Percentiles rank a stretch among this genome's conserved stretches.
These are phyloP conservation scores for Diorhabda carinulata DNA, from an alignment of 1,140 invertebrate species.

Conservation along the genomic window DNA sequence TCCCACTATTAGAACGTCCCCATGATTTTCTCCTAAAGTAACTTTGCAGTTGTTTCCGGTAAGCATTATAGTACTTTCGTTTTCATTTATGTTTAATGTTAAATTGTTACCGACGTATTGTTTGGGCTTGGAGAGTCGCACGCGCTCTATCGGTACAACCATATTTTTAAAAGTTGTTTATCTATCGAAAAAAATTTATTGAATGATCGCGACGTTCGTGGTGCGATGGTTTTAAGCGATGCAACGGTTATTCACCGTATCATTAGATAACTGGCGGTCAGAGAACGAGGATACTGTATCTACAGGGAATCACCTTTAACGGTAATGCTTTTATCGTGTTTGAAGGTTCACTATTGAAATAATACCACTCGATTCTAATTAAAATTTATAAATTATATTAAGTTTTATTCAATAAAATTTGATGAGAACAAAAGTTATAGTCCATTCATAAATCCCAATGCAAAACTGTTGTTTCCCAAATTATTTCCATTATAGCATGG, in stretches of 20 bases:
- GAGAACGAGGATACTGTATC: not conserved
- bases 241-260: not conserved
- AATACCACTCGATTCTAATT: too few relatives aligned
- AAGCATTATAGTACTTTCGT: conserved; percentile 8
- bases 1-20: conserved; percentile 8
- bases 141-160: conserved; percentile 13
- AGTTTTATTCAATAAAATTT: too few relatives aligned
- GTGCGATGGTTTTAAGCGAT: not conserved
- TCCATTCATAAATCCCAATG: too few relatives aligned
- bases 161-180: conserved; percentile 8
- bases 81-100: conserved; percentile 11
- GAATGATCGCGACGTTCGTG: not conserved
- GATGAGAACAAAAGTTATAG: too few relatives aligned
- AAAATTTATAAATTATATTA: too few relatives aligned
- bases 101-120: conserved; percentile 20
- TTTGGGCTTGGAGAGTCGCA: not conserved
- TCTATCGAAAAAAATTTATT: not conserved
- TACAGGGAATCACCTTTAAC: too few relatives aligned
- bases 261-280: not conserved
- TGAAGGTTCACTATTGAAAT: too few relatives aligned
- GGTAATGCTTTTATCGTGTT: too few relatives aligned
- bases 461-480: too few relatives aligned
- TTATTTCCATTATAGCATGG: too few relatives aligned
- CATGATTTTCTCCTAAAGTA: conserved; percentile 11
- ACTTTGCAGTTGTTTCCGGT: conserved; percentile 20